Evolutionary conservation across 2,113 vertebrate genomes (phyloP).

Genomic region (Gorilla gorilla): DNA sequence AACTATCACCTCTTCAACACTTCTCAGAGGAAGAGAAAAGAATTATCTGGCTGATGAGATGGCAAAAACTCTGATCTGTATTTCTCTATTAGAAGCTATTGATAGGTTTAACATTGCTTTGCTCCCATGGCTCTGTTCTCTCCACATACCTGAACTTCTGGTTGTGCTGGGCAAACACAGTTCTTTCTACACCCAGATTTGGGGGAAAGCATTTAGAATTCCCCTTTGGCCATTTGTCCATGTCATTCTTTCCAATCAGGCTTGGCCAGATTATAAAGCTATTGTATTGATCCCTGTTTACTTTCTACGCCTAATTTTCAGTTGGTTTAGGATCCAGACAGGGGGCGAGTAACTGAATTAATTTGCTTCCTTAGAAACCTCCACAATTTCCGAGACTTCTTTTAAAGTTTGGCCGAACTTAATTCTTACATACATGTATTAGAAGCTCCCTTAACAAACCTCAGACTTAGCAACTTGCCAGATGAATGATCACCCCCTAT

Average conservation of each 20-base stretch:
- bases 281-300: background rate
- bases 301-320: background rate
- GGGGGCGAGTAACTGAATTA: background rate
- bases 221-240: background rate
- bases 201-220: background rate
- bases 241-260: background rate
- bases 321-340: background rate
- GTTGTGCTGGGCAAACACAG: background rate
- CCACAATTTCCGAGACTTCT: conserved; percentile 10
- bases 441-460: background rate
- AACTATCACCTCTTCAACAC: background rate
- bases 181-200: background rate
- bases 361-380: background rate
- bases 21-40: background rate
- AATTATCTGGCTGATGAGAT: background rate
- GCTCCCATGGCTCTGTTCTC: background rate
- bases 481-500: background rate
- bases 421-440: background rate
- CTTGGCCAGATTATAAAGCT: background rate
- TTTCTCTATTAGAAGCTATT: background rate
- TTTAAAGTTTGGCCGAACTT: background rate
- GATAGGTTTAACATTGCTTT: background rate
- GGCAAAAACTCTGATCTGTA: background rate
- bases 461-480: background rate
- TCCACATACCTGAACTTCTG: background rate